Base-by-base conservation (phyloP, 2,888 invertebrate genomes). In the Ptychoptera contaminata region DNA sequence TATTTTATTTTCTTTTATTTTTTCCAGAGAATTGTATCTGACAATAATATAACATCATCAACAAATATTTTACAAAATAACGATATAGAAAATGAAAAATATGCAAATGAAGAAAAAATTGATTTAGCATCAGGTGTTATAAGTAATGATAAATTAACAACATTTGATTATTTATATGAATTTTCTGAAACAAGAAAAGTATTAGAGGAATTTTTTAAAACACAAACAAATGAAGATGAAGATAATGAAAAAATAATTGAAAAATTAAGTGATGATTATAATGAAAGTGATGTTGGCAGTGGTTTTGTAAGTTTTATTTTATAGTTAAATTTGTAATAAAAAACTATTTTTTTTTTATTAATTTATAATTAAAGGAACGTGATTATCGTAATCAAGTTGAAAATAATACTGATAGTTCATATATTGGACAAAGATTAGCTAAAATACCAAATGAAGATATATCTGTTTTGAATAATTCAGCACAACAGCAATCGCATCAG, bases 101-200 rank as follows among this genome's bases (percentile, higher is more conserved):
- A 34, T 6, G 29, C 32, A 8, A 44, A 16, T 7, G 14, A 15
- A 30, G 16, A 31, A 40, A 12, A 16, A 32, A 30, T 30, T 10
- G 10, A 14, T 32, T 32, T 10, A 38, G 38, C 23, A 23, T 23
- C 23, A 23, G 23, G 23, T 23, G 23, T 23, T 5, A 23, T 23
- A 23, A 23, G 7, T 23, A 23, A 23, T 35, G 35, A 37, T 37
- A 36, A 36, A 44, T 65, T 72, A 47, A 71, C 82, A 43, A 83
- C 86, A 32, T 86, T 86, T 63, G 87, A 88, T 69, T 87, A 87
- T 66, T 66, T 87, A 51, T 90, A 88, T 63, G 90, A 90, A 67
- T 88, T 88, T 67, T 88, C 87, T 5, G 88, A 90, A 67, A 90
- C 90, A 43, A 72, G 88, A 54, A 90, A 88, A 68, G 88, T 90